phyloP scores from a whole-genome alignment of 2,113 vertebrate species.

The Heterotis niloticus region DNA sequence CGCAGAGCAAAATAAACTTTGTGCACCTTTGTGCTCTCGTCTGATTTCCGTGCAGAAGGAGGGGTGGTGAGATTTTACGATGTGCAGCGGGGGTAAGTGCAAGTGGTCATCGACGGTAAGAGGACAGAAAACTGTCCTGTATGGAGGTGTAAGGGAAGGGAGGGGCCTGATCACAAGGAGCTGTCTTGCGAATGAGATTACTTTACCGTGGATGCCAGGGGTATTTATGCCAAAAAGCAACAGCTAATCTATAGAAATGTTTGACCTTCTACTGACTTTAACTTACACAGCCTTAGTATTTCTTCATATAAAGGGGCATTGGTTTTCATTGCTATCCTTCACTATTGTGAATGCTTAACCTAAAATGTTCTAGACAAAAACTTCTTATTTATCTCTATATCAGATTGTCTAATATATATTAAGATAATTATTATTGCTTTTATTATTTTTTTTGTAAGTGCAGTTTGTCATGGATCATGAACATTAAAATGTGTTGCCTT shows the following conservation, averaged over 20 bases:
- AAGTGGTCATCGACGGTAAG: constrained; percentile 23
- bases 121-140: constrained; percentile 1
- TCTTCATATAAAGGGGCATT: background rate
- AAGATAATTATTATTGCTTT: constrained; percentile 9
- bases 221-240: constrained; percentile 3
- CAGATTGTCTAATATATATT: constrained; percentile 5
- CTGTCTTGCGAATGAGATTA: background rate
- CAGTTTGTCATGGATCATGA: background rate
- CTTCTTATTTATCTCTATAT: constrained; percentile 15
- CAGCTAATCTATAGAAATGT: constrained; percentile 1
- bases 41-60: constrained; percentile 1
- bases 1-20: constrained; percentile 24
- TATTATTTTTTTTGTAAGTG: constrained; percentile 11
- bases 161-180: background rate
- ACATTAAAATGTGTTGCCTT: constrained; percentile 18
- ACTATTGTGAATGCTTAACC: background rate
- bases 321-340: background rate
- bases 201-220: constrained; percentile 1
- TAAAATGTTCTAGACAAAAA: constrained; percentile 19
- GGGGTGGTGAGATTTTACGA: background rate
- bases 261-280: background rate
- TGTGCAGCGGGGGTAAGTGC: constrained; percentile 11
- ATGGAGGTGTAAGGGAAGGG: background rate
- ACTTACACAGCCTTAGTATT: background rate
- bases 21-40: constrained; percentile 19